A percentile compares a stretch with the other conserved stretches of the same genome.
Evolutionary conservation across 2,113 vertebrate genomes (phyloP).

Genomic region (Entomyzon cyanotis): DNA sequence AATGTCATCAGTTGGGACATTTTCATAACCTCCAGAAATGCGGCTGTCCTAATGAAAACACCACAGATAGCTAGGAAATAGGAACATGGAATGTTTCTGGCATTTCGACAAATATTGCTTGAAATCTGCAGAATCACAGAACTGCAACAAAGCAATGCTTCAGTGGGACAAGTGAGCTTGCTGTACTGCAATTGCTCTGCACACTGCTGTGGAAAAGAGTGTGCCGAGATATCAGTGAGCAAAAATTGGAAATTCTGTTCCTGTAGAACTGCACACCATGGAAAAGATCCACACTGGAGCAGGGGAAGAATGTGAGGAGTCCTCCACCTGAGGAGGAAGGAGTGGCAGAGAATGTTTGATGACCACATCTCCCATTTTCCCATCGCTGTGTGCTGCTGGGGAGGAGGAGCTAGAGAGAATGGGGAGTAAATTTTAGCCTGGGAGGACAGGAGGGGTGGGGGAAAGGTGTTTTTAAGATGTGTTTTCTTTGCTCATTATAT

Average conservation of each 20-base stretch:
- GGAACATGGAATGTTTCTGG: neutral
- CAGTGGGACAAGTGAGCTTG: neutral
- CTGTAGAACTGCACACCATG: neutral
- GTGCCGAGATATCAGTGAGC: neutral
- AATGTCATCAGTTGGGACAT: conserved; percentile 96
- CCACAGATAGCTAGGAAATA: neutral
- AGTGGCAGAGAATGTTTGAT: neutral
- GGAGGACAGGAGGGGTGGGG: rapidly evolving
- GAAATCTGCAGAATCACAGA: neutral
- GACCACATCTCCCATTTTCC: neutral
- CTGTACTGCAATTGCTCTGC: neutral
- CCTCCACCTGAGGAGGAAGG: neutral
- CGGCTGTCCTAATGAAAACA: conserved; percentile 84
- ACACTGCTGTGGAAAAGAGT: neutral
- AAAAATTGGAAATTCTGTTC: neutral
- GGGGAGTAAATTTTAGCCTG: neutral
- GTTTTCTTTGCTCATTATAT: neutral
- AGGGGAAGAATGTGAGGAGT: neutral
- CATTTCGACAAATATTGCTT: neutral
- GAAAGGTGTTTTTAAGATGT: neutral
- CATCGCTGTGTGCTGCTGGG: rapidly evolving
- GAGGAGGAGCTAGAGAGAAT: neutral
- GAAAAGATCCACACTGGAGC: neutral
- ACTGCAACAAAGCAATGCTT: neutral
- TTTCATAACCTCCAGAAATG: conserved; percentile 95